Evolutionary conservation across 2,888 invertebrate species (phyloP).

Genomic region (Epirrhoe tristata): DNA sequence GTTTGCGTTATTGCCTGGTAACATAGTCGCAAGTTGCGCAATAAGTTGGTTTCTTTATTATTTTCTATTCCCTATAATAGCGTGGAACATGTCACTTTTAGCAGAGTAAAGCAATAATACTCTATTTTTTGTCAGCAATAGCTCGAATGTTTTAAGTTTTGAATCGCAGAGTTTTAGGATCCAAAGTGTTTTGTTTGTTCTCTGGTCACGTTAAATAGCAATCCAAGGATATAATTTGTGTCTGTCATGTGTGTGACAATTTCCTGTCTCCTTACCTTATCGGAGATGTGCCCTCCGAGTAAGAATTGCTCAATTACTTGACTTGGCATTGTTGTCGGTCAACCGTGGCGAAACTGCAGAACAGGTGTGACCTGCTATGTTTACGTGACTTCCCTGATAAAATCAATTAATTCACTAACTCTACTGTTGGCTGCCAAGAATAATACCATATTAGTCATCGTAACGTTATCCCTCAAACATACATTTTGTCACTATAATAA

Average conservation of each 20-base stretch:
- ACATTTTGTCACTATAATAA: conserved; percentile 64
- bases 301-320: conserved; percentile 74
- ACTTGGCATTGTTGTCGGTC: conserved; percentile 75
- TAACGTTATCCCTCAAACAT: conserved; percentile 46
- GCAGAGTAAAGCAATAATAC: conserved; percentile 43
- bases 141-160: not conserved
- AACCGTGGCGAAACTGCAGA: conserved; percentile 69
- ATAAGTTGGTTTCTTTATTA: conserved; percentile 58
- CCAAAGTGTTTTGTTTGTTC: not conserved
- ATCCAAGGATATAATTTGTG: conserved; percentile 33
- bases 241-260: conserved; percentile 53
- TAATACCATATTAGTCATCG: conserved; percentile 42
- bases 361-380: conserved; percentile 71
- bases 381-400: conserved; percentile 69
- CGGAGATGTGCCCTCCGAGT: conserved; percentile 71
- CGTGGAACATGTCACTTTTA: conserved; percentile 62
- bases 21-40: conserved; percentile 54
- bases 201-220: not conserved
- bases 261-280: conserved; percentile 74
- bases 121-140: not conserved
- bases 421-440: conserved; percentile 29
- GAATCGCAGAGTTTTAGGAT: not conserved
- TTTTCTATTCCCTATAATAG: conserved; percentile 57
- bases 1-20: conserved; percentile 53
- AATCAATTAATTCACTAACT: conserved; percentile 50